phyloP scores from a whole-genome alignment of 2,888 invertebrate species.

The Drosophila kambysellisi region DNA sequence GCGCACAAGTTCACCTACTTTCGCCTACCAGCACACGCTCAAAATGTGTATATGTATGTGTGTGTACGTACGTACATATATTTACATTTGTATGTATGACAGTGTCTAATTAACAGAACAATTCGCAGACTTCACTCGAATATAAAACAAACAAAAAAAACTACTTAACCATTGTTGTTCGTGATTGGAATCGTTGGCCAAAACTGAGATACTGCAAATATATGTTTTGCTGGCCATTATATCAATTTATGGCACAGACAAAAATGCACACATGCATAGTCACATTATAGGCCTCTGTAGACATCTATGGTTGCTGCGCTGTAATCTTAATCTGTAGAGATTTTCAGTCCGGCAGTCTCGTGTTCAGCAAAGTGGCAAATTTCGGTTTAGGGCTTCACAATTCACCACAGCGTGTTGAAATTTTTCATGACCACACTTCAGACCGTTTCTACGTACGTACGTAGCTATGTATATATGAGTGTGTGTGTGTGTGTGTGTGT shows the following conservation, averaged over 20 bases:
- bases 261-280: neutral
- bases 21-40: neutral
- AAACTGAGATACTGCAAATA: neutral
- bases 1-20: neutral
- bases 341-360: constrained; percentile 21
- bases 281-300: neutral
- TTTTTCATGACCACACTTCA: constrained; percentile 49
- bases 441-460: constrained; percentile 2
- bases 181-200: neutral
- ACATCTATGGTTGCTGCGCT: constrained; percentile 8
- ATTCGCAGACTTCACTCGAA: neutral
- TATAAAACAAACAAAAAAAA: neutral
- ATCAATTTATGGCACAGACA: neutral
- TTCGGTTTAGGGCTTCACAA: constrained; percentile 30
- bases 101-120: neutral
- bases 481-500: constrained; percentile 3
- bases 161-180: neutral
- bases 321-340: constrained; percentile 22
- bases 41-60: neutral
- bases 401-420: constrained; percentile 64
- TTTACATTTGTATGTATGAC: neutral
- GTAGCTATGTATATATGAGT: constrained; percentile 4
- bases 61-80: neutral
- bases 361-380: constrained; percentile 47
- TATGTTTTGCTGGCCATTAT: neutral